phyloP scores from a whole-genome alignment of 2,797 vertebrate species.

The Spondyliosoma cantharus region DNA sequence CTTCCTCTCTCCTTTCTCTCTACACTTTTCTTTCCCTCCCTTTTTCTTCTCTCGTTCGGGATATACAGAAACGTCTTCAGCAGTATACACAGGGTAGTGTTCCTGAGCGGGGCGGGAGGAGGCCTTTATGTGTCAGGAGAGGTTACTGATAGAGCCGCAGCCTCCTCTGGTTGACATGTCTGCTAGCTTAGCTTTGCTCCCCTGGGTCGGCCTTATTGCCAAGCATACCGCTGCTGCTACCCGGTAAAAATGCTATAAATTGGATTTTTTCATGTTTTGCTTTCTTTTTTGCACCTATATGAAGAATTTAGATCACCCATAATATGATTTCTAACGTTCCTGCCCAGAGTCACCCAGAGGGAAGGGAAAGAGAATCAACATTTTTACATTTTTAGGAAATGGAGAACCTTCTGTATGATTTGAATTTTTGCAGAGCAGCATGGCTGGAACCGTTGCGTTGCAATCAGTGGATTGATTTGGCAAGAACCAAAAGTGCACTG shows the following conservation, averaged over 20 bases:
- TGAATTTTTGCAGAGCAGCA: constrained; percentile 1
- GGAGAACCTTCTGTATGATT: background rate
- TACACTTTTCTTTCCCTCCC: background rate
- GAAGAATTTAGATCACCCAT: constrained; percentile 32
- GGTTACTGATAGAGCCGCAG: constrained; percentile 61
- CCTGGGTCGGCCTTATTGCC: constrained; percentile 32
- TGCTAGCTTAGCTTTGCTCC: constrained; percentile 54
- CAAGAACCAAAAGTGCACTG: background rate
- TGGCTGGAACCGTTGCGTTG: constrained; percentile 11
- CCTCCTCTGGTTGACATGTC: constrained; percentile 55
- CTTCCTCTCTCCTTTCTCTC: constrained; percentile 27
- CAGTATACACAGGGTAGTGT: constrained; percentile 30
- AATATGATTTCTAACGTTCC: constrained; percentile 13
- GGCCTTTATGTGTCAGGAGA: constrained; percentile 65
- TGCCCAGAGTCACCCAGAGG: background rate
- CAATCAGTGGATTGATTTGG: constrained; percentile 31
- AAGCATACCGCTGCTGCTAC: constrained; percentile 8
- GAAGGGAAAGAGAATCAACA: background rate
- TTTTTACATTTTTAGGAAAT: constrained; percentile 1
- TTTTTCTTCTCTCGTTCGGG: background rate
- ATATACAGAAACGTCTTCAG: constrained; percentile 43
- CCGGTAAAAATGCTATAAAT: constrained; percentile 33
- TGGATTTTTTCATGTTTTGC: constrained; percentile 19
- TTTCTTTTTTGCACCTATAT: constrained; percentile 17
- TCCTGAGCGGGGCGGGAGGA: constrained; percentile 37